Evolutionary conservation across 2,113 vertebrate species (phyloP).

Genomic region (Strix uralensis): DNA sequence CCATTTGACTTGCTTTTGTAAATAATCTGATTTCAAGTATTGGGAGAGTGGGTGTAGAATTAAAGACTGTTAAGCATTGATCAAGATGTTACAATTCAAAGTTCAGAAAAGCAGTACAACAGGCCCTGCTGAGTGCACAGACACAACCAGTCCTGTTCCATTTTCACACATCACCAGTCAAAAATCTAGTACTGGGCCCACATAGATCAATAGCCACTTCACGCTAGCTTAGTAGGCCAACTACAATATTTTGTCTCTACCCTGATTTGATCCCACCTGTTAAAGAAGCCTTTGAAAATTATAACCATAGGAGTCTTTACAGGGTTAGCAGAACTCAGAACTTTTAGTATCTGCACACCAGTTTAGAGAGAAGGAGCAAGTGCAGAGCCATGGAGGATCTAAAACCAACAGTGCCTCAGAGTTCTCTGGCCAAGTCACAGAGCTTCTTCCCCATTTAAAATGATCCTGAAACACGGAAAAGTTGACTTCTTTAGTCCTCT

Average conservation of each 20-base stretch:
- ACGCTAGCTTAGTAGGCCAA: not conserved
- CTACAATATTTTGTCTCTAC: not conserved
- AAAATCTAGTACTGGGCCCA: not conserved
- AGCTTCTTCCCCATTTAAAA: not conserved
- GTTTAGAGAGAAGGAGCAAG: not conserved
- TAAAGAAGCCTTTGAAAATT: not conserved
- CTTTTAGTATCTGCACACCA: not conserved
- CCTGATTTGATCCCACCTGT: not conserved
- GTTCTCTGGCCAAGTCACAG: not conserved
- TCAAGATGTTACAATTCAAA: not conserved
- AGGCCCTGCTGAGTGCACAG: not conserved
- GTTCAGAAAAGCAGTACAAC: not conserved
- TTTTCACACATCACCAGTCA: not conserved
- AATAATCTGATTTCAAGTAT: not conserved
- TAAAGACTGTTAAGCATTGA: not conserved
- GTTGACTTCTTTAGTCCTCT: not conserved
- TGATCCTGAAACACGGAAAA: not conserved
- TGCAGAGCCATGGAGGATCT: not conserved
- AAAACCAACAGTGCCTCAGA: not conserved
- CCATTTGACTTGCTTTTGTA: not conserved
- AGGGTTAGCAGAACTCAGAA: not conserved
- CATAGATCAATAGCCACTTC: not conserved
- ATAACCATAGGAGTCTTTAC: not conserved
- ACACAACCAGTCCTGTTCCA: not conserved
- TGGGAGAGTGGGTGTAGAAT: not conserved